These are phyloP conservation scores for Prenolepis imparis DNA, from an alignment of 2,888 invertebrate genomes.

Conservation along the genomic window DNA sequence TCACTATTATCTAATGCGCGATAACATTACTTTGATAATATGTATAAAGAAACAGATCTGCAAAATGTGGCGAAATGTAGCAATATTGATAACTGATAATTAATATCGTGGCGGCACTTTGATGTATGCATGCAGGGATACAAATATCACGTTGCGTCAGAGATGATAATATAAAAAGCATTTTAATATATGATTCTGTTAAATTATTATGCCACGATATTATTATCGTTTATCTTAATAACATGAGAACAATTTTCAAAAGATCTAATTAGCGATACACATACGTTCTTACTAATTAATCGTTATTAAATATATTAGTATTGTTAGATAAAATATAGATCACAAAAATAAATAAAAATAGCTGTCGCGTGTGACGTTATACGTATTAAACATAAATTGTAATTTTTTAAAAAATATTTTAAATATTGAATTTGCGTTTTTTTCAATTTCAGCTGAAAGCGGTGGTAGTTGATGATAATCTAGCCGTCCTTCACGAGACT, in stretches of 20 bases:
- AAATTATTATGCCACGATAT: no score
- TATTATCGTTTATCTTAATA: no score
- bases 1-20: slow-evolving; percentile 70
- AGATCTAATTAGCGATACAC: no score
- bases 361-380: not conserved
- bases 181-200: no score
- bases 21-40: slow-evolving; percentile 62
- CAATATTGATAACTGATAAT: slow-evolving; percentile 38
- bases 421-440: not conserved
- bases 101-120: slow-evolving; percentile 37
- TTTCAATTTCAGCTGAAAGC: slow-evolving; percentile 94
- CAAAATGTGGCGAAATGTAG: slow-evolving; percentile 50
- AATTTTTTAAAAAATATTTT: not conserved
- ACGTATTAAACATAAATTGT: not conserved
- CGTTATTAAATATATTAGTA: no score
- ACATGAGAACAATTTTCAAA: no score
- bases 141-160: not conserved
- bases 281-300: no score
- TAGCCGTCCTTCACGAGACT: slow-evolving; percentile 92
- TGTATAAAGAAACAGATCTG: slow-evolving; percentile 45
- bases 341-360: not conserved
- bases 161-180: no score
- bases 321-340: not conserved
- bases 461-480: slow-evolving; percentile 91
- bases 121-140: slow-evolving; percentile 1